Conservation (phyloP, 2,888 invertebrate genomes). For the Drosophila multiciliata region DNA sequence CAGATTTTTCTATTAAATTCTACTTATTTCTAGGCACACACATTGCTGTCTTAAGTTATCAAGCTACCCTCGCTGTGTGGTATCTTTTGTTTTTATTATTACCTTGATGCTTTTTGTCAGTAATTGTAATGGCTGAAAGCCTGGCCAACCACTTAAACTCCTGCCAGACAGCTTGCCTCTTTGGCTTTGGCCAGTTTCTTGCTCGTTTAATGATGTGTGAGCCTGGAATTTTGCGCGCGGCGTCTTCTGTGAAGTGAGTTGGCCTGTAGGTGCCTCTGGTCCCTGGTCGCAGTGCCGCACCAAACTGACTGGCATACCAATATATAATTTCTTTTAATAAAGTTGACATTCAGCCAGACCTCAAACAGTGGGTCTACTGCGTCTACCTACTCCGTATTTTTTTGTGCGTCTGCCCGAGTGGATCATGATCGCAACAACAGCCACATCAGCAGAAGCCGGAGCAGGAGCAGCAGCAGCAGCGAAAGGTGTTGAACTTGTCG, state of each 20-base stretch:
- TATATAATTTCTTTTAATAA: constrained; percentile 81
- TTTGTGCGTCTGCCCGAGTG: constrained; percentile 64
- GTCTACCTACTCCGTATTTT: constrained; percentile 9
- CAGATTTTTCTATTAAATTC: neutral
- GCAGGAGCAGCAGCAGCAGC: constrained; percentile 11
- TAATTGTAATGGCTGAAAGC: constrained; percentile 76
- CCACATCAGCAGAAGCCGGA: neutral
- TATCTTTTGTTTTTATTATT: constrained; percentile 69
- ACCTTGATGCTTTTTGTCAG: constrained; percentile 79
- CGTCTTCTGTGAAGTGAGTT: constrained; percentile 65
- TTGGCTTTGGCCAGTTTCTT: constrained; percentile 49
- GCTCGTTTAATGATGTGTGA: constrained; percentile 79
- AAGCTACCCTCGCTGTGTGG: constrained; percentile 34
- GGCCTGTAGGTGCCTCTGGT: constrained; percentile 13
- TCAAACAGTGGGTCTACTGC: constrained; percentile 21
- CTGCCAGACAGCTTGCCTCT: constrained; percentile 26
- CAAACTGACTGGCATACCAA: constrained; percentile 76
- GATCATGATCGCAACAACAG: constrained; percentile 66
- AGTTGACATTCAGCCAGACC: constrained; percentile 71
- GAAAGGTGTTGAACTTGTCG: constrained; percentile 74
- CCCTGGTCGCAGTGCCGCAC: constrained; percentile 31
- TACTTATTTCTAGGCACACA: neutral
- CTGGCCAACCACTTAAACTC: constrained; percentile 57
- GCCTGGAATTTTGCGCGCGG: constrained; percentile 80
- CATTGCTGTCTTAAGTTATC: neutral